Conservation (phyloP, 2,888 invertebrate genomes). For the Drosophila quasianomalipes region DNA sequence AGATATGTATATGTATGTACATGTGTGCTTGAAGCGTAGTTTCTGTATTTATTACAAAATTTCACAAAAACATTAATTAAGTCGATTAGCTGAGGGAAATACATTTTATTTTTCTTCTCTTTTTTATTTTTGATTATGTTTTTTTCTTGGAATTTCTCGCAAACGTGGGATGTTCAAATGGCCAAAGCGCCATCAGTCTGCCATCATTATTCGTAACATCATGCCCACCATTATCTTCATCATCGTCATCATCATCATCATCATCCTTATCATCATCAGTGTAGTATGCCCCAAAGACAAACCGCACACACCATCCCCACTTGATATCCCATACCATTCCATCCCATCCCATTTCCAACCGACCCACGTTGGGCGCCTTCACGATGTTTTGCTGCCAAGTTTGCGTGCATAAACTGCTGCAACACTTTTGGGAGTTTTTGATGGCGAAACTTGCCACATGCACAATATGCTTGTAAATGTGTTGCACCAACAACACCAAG, state of each 20-base stretch:
- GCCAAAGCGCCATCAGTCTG: not conserved
- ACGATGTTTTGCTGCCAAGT: constrained; percentile 51
- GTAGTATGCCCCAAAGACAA: constrained; percentile 19
- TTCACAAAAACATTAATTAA: constrained; percentile 64
- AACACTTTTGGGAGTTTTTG: constrained; percentile 72
- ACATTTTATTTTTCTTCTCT: constrained; percentile 41
- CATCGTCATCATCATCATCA: constrained; percentile 22
- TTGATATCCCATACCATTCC: not conserved
- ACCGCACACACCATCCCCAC: constrained; percentile 6
- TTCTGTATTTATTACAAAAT: constrained; percentile 53
- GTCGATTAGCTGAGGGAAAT: constrained; percentile 55
- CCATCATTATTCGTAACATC: constrained; percentile 31
- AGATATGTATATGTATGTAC: not conserved
- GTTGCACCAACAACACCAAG: constrained; percentile 22
- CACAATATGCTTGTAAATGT: constrained; percentile 57
- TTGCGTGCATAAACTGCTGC: constrained; percentile 75
- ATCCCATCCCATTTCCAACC: not conserved
- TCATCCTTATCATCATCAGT: constrained; percentile 22
- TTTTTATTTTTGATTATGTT: constrained; percentile 27
- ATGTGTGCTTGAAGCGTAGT: constrained; percentile 1
- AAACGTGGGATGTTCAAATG: constrained; percentile 6
- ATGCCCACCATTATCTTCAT: constrained; percentile 20
- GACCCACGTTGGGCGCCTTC: constrained; percentile 30
- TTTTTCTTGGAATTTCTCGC: not conserved
- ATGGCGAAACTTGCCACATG: constrained; percentile 68